Conservation (phyloP, 2,113 vertebrate genomes). For the Fulica atra region DNA sequence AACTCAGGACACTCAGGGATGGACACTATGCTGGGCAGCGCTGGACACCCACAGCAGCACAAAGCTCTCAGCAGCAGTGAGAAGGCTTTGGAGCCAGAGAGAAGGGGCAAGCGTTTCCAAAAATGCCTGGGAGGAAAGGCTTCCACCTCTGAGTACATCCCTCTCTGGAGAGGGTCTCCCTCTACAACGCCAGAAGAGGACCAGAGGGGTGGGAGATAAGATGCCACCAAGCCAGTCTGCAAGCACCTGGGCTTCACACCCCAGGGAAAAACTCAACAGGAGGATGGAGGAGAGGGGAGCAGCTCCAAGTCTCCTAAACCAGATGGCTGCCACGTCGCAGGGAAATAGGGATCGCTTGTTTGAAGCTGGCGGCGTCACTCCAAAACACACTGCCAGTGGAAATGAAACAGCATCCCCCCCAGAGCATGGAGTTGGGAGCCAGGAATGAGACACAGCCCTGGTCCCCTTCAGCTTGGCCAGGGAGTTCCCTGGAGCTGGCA, state of each 20-base stretch:
- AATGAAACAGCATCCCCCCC: background rate
- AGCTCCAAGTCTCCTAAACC: background rate
- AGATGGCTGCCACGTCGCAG: rapidly evolving
- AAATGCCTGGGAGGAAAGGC: background rate
- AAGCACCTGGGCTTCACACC: background rate
- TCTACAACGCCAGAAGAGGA: background rate
- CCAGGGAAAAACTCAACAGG: rapidly evolving
- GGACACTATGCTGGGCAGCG: background rate
- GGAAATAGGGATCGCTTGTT: background rate
- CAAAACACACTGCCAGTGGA: background rate
- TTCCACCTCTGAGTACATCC: background rate
- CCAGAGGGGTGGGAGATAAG: background rate
- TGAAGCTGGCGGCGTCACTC: rapidly evolving
- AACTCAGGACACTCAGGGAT: background rate
- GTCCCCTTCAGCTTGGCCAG: rapidly evolving
- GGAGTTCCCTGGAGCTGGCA: background rate
- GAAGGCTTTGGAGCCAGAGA: background rate
- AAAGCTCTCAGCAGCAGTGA: background rate
- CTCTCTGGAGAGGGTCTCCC: background rate
- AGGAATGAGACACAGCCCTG: background rate
- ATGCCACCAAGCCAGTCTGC: background rate
- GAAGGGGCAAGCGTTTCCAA: background rate
- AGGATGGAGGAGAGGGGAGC: background rate
- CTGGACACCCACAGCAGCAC: background rate
- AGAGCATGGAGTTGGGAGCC: background rate